Evolutionary conservation across 2,113 vertebrate species (phyloP).

Genomic region (Cinclus cinclus): DNA sequence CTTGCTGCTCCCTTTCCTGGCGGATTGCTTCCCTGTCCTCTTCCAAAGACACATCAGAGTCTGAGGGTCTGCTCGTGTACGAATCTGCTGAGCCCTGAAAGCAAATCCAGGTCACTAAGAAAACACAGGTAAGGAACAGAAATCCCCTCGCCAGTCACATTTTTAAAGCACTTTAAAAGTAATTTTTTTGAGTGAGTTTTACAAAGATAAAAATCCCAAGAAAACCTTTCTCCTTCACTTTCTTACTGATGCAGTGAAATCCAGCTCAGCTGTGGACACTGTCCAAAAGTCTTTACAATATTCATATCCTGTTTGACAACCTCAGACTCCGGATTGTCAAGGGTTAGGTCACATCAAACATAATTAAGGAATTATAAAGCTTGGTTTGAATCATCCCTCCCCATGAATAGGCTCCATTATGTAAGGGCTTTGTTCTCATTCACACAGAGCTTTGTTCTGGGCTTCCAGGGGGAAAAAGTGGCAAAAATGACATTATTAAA

Average conservation of each 20-base stretch:
- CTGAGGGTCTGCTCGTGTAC: conserved; percentile 98
- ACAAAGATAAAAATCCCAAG: background rate
- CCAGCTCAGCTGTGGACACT: background rate
- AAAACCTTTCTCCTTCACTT: background rate
- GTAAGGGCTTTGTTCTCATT: background rate
- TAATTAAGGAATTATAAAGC: background rate
- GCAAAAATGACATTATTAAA: background rate
- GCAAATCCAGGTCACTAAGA: background rate
- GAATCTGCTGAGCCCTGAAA: conserved; percentile 97
- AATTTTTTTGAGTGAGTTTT: background rate
- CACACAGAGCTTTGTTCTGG: background rate
- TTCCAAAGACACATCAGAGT: conserved; percentile 97
- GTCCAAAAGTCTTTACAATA: background rate
- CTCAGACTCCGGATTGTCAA: background rate
- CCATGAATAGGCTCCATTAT: background rate
- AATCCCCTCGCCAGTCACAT: background rate
- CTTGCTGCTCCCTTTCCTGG: conserved; percentile 94
- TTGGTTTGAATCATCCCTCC: background rate
- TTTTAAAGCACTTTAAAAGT: background rate
- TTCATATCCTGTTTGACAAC: background rate
- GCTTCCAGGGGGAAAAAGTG: background rate
- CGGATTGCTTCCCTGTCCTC: conserved; percentile 94
- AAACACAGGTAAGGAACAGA: background rate
- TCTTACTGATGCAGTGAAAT: background rate
- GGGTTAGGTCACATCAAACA: background rate